phyloP scores from a whole-genome alignment of 2,797 vertebrate genomes.

The Lutjanus campechanus region DNA sequence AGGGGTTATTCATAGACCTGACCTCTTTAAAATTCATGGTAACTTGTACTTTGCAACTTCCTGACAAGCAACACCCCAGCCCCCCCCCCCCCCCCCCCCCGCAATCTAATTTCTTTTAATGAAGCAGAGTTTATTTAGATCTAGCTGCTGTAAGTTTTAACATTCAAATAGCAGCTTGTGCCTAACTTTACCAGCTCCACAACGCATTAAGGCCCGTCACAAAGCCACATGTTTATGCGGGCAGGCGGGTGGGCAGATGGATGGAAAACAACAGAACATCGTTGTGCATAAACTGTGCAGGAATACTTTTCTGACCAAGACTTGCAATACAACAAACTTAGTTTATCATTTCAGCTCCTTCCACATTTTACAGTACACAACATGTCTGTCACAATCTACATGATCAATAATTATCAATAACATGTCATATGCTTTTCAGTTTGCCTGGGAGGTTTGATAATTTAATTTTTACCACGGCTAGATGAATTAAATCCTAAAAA shows the following conservation, averaged over 20 bases:
- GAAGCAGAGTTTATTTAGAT: background rate
- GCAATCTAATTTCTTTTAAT: background rate
- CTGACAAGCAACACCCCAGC: background rate
- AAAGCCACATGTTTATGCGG: background rate
- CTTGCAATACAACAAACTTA: no score
- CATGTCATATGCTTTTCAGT: background rate
- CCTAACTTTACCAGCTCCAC: background rate
- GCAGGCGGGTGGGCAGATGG: no score
- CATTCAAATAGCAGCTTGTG: background rate
- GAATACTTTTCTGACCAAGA: no score
- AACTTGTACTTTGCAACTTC: conserved; percentile 1
- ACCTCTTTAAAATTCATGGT: background rate
- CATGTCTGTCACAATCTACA: no score
- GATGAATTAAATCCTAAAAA: background rate
- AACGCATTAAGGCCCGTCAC: no score
- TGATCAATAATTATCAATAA: no score
- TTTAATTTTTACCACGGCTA: background rate
- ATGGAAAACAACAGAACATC: no score
- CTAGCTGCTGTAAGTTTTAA: background rate
- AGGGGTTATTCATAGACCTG: background rate
- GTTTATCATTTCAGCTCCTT: no score
- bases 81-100: accelerated
- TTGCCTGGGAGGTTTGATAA: background rate
- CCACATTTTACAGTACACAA: no score
- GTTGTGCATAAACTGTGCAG: no score